phyloP scores from a whole-genome alignment of 2,113 vertebrate species.

The Ammospiza nelsoni region DNA sequence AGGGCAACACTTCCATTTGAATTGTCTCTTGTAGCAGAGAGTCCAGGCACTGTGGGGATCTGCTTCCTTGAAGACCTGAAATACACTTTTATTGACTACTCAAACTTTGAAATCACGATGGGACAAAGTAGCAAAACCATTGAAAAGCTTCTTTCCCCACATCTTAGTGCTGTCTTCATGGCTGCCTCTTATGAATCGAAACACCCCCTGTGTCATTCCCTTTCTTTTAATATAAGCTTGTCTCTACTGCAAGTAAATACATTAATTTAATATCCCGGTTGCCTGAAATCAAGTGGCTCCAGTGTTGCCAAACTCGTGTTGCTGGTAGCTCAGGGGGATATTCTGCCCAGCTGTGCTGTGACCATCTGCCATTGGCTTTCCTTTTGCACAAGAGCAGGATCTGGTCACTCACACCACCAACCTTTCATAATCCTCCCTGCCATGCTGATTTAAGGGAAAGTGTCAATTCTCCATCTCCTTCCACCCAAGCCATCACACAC shows the following conservation, averaged over 20 bases:
- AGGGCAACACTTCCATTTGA: neutral
- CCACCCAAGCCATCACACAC: rapidly evolving
- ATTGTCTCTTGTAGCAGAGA: neutral
- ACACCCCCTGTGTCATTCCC: neutral
- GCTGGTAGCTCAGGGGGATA: neutral
- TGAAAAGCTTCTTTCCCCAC: neutral
- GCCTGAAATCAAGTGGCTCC: neutral
- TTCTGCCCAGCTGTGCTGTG: neutral
- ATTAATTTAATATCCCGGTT: neutral
- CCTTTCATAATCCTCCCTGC: neutral
- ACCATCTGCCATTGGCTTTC: neutral
- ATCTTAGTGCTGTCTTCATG: neutral
- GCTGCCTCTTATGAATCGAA: neutral
- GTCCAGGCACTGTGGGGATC: rapidly evolving
- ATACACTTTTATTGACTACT: neutral
- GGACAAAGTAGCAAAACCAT: neutral
- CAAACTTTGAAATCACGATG: neutral
- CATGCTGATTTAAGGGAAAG: neutral
- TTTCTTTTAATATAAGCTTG: neutral
- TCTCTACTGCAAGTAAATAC: neutral
- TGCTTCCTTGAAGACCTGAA: neutral
- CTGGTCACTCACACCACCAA: neutral
- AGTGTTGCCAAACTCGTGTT: neutral
- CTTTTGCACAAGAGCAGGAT: neutral
- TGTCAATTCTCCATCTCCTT: neutral